phyloP scores from a whole-genome alignment of 2,113 vertebrate genomes.

The Antigone vipio region DNA sequence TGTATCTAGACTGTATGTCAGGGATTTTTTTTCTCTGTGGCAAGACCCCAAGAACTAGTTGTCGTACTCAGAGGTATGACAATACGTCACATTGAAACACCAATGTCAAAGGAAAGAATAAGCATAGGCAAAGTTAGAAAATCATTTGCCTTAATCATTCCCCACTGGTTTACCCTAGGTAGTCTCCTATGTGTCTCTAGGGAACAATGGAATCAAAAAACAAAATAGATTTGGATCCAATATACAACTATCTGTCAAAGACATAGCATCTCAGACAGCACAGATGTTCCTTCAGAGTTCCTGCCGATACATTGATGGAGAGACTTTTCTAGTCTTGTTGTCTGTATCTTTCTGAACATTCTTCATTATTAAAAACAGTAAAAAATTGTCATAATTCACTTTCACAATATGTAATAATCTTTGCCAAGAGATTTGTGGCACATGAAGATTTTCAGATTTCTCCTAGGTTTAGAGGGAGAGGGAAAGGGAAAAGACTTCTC shows the following conservation, averaged over 20 bases:
- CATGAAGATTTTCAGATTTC: rapidly evolving
- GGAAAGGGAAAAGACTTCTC: neutral
- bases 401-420: neutral
- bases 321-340: neutral
- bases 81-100: neutral
- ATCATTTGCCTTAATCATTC: neutral
- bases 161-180: neutral
- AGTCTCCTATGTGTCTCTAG: neutral
- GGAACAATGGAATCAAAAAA: neutral
- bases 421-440: neutral
- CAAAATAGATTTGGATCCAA: neutral
- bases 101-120: neutral
- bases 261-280: neutral
- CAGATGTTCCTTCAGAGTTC: neutral
- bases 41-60: neutral
- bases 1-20: neutral
- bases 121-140: neutral
- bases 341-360: neutral
- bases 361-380: neutral
- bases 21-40: neutral
- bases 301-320: rapidly evolving
- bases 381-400: neutral
- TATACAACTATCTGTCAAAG: neutral
- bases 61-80: neutral
- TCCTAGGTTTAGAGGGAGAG: neutral